phyloP scores from a whole-genome alignment of 2,797 vertebrate species.

The Lates japonicus region DNA sequence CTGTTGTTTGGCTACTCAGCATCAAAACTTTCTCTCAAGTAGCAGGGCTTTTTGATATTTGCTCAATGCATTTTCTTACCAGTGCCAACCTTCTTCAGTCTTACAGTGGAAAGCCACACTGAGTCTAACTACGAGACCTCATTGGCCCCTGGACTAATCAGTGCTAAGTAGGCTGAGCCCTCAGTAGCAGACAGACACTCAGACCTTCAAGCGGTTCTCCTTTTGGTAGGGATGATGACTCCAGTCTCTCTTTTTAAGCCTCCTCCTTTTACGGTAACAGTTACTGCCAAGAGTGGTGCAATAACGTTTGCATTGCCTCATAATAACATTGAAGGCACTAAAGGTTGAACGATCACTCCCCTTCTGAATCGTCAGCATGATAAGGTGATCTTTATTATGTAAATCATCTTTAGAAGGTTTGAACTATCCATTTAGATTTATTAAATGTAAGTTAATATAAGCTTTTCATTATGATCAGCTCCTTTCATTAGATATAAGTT shows the following conservation, averaged over 20 bases:
- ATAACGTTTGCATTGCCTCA: conserved; percentile 1
- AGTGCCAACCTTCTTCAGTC: not conserved
- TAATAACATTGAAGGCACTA: too few relatives aligned
- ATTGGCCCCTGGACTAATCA: conserved; percentile 53
- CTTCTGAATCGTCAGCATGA: not conserved
- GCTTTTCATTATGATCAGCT: conserved; percentile 10
- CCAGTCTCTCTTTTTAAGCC: not conserved
- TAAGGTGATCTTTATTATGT: not conserved
- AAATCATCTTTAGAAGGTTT: not conserved
- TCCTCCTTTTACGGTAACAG: conserved; percentile 12
- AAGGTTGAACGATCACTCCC: too few relatives aligned
- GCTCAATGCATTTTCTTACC: conserved; percentile 3
- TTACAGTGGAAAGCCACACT: conserved; percentile 45
- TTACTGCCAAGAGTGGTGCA: conserved; percentile 31
- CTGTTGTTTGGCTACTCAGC: conserved; percentile 19
- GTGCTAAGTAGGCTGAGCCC: conserved; percentile 18
- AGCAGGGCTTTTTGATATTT: conserved; percentile 15
- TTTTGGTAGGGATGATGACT: conserved; percentile 10
- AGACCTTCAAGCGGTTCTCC: not conserved
- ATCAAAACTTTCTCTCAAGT: conserved; percentile 14
- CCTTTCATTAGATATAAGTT: conserved; percentile 2
- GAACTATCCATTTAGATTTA: not conserved
- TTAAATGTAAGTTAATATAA: not conserved
- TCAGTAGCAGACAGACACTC: conserved; percentile 8
- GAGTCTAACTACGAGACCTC: conserved; percentile 52